phyloP scores from a whole-genome alignment of 2,797 vertebrate species.

The Trematomus bernacchii region DNA sequence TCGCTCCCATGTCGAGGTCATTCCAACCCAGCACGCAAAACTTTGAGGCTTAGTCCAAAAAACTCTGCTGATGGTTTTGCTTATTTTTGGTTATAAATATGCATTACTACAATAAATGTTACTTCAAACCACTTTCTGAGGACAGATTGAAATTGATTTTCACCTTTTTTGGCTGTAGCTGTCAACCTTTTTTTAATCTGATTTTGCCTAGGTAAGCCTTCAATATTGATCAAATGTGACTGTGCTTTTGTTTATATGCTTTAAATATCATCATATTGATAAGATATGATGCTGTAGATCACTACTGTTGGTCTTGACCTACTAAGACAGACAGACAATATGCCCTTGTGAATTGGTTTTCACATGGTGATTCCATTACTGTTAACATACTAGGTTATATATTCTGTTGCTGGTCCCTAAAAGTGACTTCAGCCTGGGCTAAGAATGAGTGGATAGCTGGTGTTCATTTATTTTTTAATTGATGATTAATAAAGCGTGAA shows the following conservation, averaged over 20 bases:
- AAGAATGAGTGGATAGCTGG: background rate
- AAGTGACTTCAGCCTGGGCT: background rate
- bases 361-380: background rate
- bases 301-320: background rate
- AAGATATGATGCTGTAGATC: too few species aligned
- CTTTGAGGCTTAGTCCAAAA: background rate
- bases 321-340: background rate
- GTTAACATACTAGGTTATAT: background rate
- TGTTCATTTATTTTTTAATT: background rate
- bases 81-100: background rate
- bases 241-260: too few species aligned
- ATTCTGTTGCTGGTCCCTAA: background rate
- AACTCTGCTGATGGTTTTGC: background rate
- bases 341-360: background rate
- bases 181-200: background rate
- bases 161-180: background rate
- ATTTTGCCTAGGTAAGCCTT: background rate
- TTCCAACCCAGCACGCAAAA: background rate
- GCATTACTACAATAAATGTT: too few species aligned
- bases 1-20: constrained; percentile 20
- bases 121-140: background rate
- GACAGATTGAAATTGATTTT: background rate
- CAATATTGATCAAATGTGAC: too few species aligned
- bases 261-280: too few species aligned
- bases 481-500: too few species aligned